These are phyloP conservation scores for Phaethornis superciliosus DNA, from an alignment of 2,113 vertebrate species.

Conservation along the genomic window DNA sequence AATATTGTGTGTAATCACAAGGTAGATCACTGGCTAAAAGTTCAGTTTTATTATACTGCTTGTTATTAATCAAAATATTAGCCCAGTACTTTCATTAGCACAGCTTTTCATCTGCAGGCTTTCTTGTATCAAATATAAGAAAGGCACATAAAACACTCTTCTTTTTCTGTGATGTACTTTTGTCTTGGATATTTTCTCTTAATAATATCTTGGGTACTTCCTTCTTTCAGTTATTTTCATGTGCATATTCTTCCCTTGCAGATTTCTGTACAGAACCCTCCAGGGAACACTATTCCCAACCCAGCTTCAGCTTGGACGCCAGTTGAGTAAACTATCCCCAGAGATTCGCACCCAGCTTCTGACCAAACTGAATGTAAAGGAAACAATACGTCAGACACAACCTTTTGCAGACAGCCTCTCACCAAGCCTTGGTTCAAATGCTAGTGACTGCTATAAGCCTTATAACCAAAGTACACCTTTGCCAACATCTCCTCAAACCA, in stretches of 20 bases:
- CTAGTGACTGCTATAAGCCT: neutral
- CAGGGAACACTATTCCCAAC: constrained; percentile 91
- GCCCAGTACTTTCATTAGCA: neutral
- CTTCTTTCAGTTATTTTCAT: neutral
- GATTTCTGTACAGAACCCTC: constrained; percentile 90
- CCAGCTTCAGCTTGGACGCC: constrained; percentile 88
- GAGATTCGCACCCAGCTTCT: constrained; percentile 74
- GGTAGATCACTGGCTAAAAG: neutral
- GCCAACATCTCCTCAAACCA: neutral
- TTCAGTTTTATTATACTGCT: neutral
- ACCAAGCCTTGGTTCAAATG: neutral
- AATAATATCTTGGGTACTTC: neutral
- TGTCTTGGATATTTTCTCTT: neutral
- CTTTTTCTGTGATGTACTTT: neutral
- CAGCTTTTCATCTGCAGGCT: neutral
- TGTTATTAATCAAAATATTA: neutral
- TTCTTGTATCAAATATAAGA: neutral
- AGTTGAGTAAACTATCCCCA: constrained; percentile 77
- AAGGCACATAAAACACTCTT: neutral
- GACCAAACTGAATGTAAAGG: constrained; percentile 24
- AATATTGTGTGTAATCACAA: neutral
- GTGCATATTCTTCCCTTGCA: constrained; percentile 40
- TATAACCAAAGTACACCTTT: neutral
- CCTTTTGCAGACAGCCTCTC: constrained; percentile 21
- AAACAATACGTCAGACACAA: neutral